Percentiles rank a stretch among this genome's conserved stretches.
Conservation (phyloP, 2,888 invertebrate genomes). For the Enoplolaimus lenunculus region DNA sequence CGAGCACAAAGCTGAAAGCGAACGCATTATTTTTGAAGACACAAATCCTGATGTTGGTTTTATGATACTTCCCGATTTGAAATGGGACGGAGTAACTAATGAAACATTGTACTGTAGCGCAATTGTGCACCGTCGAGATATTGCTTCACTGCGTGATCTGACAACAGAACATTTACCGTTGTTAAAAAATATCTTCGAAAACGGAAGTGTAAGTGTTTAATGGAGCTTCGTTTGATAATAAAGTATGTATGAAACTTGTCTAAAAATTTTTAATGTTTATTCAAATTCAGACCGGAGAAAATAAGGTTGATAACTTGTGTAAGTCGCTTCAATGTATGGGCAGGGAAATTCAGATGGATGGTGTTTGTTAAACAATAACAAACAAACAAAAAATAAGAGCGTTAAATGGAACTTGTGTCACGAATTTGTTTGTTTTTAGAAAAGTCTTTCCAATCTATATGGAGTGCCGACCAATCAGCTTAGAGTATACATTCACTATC, state of each 20-base stretch:
- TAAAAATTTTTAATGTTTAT: not conserved
- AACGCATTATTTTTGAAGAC: conserved; percentile 71
- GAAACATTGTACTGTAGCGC: conserved; percentile 72
- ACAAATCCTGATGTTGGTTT: conserved; percentile 64
- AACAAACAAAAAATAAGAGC: no score
- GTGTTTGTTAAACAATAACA: no score
- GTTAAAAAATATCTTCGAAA: conserved; percentile 61
- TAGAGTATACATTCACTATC: conserved; percentile 78
- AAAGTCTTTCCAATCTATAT: conserved; percentile 62
- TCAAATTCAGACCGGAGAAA: no score
- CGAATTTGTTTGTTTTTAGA: conserved; percentile 49
- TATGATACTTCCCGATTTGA: conserved; percentile 76
- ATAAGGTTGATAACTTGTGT: no score
- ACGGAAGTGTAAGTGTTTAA: conserved; percentile 46
- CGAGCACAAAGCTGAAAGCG: conserved; percentile 72
- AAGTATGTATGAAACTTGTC: not conserved
- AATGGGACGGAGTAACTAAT: conserved; percentile 70
- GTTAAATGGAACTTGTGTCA: no score
- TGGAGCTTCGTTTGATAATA: not conserved
- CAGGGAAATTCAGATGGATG: no score
- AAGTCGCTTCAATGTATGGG: no score
- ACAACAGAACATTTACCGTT: conserved; percentile 61
- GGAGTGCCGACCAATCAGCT: conserved; percentile 53
- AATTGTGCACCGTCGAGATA: conserved; percentile 56
- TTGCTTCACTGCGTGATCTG: conserved; percentile 73